Base-by-base conservation (phyloP, 2,888 invertebrate genomes). In the Tryphoninae sp. region DNA sequence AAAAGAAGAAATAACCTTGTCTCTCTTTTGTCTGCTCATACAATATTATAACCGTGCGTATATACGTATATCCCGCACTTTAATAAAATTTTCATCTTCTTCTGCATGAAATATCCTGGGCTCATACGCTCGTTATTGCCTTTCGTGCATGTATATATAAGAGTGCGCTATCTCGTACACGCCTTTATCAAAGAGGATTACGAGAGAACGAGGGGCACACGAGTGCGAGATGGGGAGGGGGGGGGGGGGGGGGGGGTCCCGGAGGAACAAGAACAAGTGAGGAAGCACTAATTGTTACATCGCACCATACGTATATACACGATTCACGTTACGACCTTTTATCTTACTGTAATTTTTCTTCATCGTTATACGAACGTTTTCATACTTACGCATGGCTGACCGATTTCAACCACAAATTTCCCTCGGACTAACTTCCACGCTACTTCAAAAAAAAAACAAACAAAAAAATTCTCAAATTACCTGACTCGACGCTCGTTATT, bases 21-120 rank as follows among this genome's bases (percentile, higher is more conserved):
- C 78, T 76, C 69, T 68, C 80, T 83, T 80, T 84, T 78, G 80
- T 84, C 74, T 78, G 79, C 58, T 64, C 64, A 81, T 55, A 68
- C 64, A 40, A 33, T 33, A 33, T 33, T 62, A 45, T 23, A 72
- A 23, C 42, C 49, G n/a, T 42, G 2, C 45, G 75, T 55, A 77
- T 73, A 62, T 73, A 62, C 51, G 51, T 69, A 77, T 69, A 81
- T 76, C 68, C 62, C 62, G 69, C 33, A 78, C 76, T 86, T 84
- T 84, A 84, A 84, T 84, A 83, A 84, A 86, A 86, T 82, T 80
- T 82, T 84, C 55, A 80, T 83, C 74, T 72, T 42, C 67, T 74
- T 75, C 64, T 67, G 82, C 81, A 83, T 83, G 61, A 79, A 84
- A 69, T 58, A 82, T 77, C 61, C 33, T 42, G 19, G 45, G 61